These are phyloP conservation scores for Cyphomyrus plagiostoma DNA, from an alignment of 2,113 vertebrate genomes.

Conservation along the genomic window DNA sequence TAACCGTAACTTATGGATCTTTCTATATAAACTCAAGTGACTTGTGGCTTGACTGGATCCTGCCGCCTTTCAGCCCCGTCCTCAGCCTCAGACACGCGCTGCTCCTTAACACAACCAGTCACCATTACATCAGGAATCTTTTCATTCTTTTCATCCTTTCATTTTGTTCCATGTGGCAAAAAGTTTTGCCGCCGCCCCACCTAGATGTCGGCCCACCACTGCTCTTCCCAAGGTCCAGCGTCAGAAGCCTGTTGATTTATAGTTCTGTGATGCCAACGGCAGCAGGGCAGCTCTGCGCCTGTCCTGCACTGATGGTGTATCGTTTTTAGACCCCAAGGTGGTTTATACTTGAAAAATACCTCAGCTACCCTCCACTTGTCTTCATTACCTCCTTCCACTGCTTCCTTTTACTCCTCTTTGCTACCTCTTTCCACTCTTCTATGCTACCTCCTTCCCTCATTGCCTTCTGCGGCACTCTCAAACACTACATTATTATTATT, in stretches of 20 bases:
- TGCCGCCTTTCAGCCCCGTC: neutral
- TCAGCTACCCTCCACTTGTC: neutral
- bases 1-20: neutral
- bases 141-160: neutral
- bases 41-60: neutral
- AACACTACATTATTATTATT: conserved; percentile 12
- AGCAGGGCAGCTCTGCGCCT: neutral
- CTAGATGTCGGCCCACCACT: neutral
- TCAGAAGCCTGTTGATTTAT: neutral
- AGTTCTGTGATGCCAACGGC: neutral
- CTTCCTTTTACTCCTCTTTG: too few relatives aligned
- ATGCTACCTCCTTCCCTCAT: neutral
- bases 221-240: neutral
- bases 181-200: neutral
- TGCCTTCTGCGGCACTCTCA: conserved; percentile 2
- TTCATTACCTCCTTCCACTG: neutral
- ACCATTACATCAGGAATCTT: neutral
- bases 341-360: neutral
- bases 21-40: neutral
- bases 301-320: neutral
- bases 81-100: neutral
- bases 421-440: neutral
- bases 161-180: neutral
- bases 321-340: neutral
- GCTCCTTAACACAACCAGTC: neutral